Conservation (phyloP, 2,797 vertebrate genomes). For the Manis pentadactyla region DNA sequence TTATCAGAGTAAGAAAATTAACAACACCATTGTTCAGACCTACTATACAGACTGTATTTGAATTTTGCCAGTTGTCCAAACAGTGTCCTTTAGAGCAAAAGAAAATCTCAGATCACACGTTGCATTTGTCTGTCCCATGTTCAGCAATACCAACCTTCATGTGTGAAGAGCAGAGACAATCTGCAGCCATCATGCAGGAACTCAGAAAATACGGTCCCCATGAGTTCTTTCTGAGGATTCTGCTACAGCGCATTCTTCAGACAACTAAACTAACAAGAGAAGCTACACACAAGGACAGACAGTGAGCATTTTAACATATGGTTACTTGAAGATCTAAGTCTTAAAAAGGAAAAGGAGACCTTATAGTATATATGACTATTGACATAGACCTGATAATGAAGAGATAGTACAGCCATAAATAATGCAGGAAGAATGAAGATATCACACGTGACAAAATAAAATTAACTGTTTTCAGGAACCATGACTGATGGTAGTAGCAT, state of each 20-base stretch:
- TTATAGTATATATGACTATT: background rate
- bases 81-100: background rate
- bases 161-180: background rate
- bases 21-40: background rate
- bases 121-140: background rate
- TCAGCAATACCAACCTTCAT: background rate
- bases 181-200: background rate
- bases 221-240: background rate
- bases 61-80: background rate
- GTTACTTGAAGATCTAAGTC: background rate
- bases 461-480: background rate
- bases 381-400: background rate
- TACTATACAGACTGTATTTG: background rate
- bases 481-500: background rate
- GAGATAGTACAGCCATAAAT: background rate
- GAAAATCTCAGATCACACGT: background rate
- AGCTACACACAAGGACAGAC: background rate
- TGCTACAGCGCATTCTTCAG: background rate
- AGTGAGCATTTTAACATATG: background rate
- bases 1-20: background rate
- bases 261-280: background rate
- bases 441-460: background rate
- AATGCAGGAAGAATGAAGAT: background rate
- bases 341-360: background rate
- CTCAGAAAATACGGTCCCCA: background rate